These are phyloP conservation scores for Engraulis encrasicolus DNA, from an alignment of 2,113 vertebrate species.

Conservation along the genomic window DNA sequence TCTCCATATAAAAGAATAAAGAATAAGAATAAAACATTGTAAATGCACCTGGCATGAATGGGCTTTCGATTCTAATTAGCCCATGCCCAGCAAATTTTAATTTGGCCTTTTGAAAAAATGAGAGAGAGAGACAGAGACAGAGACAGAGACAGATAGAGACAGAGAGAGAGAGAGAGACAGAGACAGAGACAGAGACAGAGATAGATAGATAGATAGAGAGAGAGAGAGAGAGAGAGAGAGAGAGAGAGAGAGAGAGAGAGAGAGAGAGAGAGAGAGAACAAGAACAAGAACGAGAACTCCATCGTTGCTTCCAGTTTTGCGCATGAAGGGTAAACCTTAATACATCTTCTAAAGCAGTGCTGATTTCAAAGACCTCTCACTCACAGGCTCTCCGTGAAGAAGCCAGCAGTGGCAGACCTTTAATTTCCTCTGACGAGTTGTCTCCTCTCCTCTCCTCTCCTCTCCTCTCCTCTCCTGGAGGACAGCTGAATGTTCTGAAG, in stretches of 20 bases:
- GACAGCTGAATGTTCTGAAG: conserved; percentile 87
- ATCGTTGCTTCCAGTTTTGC: conserved; percentile 84
- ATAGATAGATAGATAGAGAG: conserved; percentile 58
- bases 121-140: conserved; percentile 52
- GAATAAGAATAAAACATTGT: background rate
- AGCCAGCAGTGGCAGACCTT: conserved; percentile 93
- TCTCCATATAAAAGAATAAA: background rate
- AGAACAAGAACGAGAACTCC: conserved; percentile 76
- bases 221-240: conserved; percentile 77
- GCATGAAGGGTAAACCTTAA: conserved; percentile 86
- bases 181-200: no score
- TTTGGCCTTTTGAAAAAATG: background rate
- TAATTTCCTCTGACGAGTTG: conserved; percentile 96
- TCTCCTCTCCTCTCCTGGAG: conserved; percentile 77
- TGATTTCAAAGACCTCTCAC: conserved; percentile 88
- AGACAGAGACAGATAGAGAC: conserved; percentile 77
- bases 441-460: conserved; percentile 76
- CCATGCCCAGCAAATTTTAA: no score
- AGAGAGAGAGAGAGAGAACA: no score
- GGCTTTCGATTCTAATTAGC: conserved; percentile 61
- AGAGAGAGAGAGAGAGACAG: no score
- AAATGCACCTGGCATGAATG: background rate
- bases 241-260: no score
- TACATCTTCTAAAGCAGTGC: conserved; percentile 87
- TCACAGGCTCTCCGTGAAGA: conserved; percentile 82